Evolutionary conservation across 1,140 invertebrate species (phyloP), one percentile per base, ranked within the genome.

Genomic region (Hypothenemus hampei): DNA sequence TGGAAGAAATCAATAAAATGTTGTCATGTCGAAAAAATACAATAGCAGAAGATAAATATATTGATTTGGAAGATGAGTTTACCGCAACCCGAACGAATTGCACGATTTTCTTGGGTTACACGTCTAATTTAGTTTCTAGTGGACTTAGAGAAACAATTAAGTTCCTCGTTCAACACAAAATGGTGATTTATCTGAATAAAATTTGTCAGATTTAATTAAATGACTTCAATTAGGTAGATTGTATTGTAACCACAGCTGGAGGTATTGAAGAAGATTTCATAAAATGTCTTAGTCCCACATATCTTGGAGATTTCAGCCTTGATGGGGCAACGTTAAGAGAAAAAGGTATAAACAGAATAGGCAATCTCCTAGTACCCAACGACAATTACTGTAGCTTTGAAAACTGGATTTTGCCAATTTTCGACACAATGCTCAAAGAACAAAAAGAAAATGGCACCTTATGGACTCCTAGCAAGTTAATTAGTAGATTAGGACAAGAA

Each of bases 251-350:
- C 26, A 97, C 94, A 36, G 97, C 96, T 13, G 97, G 97, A 18
- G 97, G 97, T 15, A 80, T 99, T 2, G 97, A 99, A 75, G 97
- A 99, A 77, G 97, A 99, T 77, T 83, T 99, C 26, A 99, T 99
- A 31, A 99, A 99, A 80, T 99, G 97, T 74, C 74, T 99, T 41
- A 90, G 89, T 3, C 91, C 93, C 4, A 98, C 95, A 0, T 97
- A 87, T 67, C 64, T 99, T 19, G 96, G 95, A 22, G 85, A 91
- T 69, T 98, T 98, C 73, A 74, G 85, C 69, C 76, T 97, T 47
- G 81, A 82, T 65, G 97, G 89, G 1, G 82, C 80, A 69, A 73
- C 73, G 31, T 76, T 97, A 11, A 77, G 95, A 52, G 83, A 89
- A 5, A 82, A 85, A 59, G 97, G 96, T 7, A 89, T 99, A 24